Base-by-base conservation (phyloP, 1,140 invertebrate genomes). In the Araneus ventricosus region DNA sequence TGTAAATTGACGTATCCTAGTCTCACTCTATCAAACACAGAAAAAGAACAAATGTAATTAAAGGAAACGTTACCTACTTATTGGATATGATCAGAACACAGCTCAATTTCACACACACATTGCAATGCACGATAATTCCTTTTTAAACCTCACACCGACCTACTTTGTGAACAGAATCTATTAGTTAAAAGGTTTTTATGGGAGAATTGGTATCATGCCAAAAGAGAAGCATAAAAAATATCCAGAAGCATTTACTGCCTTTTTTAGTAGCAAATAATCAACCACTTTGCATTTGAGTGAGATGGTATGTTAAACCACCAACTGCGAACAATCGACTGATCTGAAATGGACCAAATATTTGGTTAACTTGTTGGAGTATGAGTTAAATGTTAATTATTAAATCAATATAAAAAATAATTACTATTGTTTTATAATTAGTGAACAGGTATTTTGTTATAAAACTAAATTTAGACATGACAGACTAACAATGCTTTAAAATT, bases 131-230 rank as follows among this genome's bases (percentile, higher is more conserved):
- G 34, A 75, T 75, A 75, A 20, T 75, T 22, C 30, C 70, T 20
- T 75, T 75, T 75, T 20, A 75, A 67, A 34, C 70, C 27, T 14
- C 34, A 75, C 70, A 6, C 14, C 70, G 70, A 37, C 70, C 34
- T 34, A 75, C 70, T 37, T 75, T 6, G 5, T 10, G 17, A 17
- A 2, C 6, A 4, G 30, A 75, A 75, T 75, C 70, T 30, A 75
- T 75, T 75, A 75, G 70, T 75, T 75, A 75, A 75, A 75, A 75
- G 34, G 70, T 75, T 75, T 34, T 20, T 34, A 75, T 20, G 70
- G 34, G 63, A 67, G 70, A 75, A 37, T 75, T 75, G 70, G 70
- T 75, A 75, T 34, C 70, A 37, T 75, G 70, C 70, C 70, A 75
- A 34, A 67, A 30, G 37, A 20, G 30, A 52, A 52, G 8, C 45